Base-by-base conservation (phyloP, 2,113 vertebrate genomes). In the Scomber japonicus region DNA sequence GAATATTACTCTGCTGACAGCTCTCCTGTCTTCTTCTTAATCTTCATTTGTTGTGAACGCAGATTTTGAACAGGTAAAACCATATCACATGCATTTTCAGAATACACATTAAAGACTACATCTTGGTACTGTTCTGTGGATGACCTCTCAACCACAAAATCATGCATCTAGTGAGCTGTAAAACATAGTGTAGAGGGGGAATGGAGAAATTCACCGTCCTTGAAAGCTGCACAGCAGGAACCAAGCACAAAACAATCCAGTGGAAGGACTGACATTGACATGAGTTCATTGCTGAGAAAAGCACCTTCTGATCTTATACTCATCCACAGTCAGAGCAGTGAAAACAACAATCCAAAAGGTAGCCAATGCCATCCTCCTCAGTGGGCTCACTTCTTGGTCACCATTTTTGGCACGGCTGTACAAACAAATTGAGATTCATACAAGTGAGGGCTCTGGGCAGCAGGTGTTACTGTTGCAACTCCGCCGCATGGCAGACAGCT, bases 371-470 rank as follows among this genome's bases (percentile, higher is more conserved):
- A 40, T 40, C 69, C 72, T 66, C 70, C 84, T 83, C 59, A 54
- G 66, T 80, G 66, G 74, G 62, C 64, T 85, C 76, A 57, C 86
- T 81, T 88, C 75, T 84, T 84, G 70, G 88, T 86, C 65, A 55
- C 67, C 3, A n/a, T 68, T 69, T 87, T 57, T 84, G 76, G 75
- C 82, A 86, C 1, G 72, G 63, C 83, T 90, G 90, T 88, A 79
- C 84, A 92, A 90, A 92, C 83, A 94, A 91, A 94, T 87, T 86
- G 90, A 89, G 89, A 90, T 91, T 88, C 84, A 87, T 86, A 75
- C 88, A 79, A 85, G 82, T 82, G 87, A 93, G 66, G 82, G 79
- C 79, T 91, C 63, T 3, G 57, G 91, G 91, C 86, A 89, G 89
- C 93, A 92, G 93, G 91, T 94, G 92, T 81, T 87, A 91, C 72